Conservation (phyloP, 2,113 vertebrate genomes). For the Oostethus manadensis region DNA sequence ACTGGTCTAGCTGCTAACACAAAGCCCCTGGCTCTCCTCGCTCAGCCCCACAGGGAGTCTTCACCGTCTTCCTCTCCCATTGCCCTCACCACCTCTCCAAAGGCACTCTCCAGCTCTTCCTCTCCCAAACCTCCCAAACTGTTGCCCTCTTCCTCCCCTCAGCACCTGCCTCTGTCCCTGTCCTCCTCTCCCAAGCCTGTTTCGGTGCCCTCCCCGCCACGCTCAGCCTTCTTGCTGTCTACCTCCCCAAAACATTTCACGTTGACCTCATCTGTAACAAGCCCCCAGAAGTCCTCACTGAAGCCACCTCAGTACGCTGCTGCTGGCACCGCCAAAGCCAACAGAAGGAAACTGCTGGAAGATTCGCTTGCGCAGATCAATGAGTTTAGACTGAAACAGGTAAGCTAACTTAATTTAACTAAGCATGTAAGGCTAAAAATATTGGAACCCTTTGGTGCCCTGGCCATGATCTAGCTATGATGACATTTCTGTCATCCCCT, state of each 20-base stretch:
- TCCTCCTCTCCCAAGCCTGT: slow-evolving; percentile 72
- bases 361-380: slow-evolving; percentile 81
- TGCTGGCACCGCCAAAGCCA: slow-evolving; percentile 79
- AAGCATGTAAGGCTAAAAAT: not conserved
- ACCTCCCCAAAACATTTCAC: slow-evolving; percentile 66
- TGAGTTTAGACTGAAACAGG: slow-evolving; percentile 90
- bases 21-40: slow-evolving; percentile 87
- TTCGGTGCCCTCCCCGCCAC: slow-evolving; percentile 68
- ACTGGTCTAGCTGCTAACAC: slow-evolving; percentile 86
- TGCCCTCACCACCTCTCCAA: slow-evolving; percentile 62
- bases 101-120: slow-evolving; percentile 36
- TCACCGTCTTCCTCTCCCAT: slow-evolving; percentile 66
- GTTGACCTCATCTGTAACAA: slow-evolving; percentile 59
- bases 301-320: slow-evolving; percentile 46
- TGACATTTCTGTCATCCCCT: too few species aligned
- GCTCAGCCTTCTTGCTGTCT: slow-evolving; percentile 52
- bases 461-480: too few species aligned
- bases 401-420: slow-evolving; percentile 40
- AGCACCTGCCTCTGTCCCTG: slow-evolving; percentile 69
- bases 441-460: too few species aligned
- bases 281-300: slow-evolving; percentile 47
- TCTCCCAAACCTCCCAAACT: slow-evolving; percentile 79
- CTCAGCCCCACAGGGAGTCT: slow-evolving; percentile 83
- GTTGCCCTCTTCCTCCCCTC: slow-evolving; percentile 64
- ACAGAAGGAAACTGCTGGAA: slow-evolving; percentile 91